Conservation (phyloP, 1,140 invertebrate genomes). For the Drosophila varians region DNA sequence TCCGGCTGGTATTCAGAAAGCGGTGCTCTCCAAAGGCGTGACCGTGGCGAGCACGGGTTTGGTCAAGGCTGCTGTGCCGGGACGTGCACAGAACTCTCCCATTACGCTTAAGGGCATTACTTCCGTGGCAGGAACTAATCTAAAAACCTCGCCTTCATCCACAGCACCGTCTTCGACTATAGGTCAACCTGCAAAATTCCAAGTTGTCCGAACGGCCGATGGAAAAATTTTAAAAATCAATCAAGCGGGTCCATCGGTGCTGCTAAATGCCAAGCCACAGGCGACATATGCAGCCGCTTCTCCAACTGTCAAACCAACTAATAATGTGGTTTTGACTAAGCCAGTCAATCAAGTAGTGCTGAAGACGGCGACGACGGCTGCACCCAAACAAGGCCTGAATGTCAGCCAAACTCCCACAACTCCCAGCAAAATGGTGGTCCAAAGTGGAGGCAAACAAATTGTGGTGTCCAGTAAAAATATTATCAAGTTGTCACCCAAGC, state of each 20-base stretch:
- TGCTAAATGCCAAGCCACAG: constrained; percentile 49
- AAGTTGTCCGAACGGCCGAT: constrained; percentile 68
- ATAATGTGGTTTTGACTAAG: constrained; percentile 36
- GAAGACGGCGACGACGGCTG: constrained; percentile 12
- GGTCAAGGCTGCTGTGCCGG: constrained; percentile 41
- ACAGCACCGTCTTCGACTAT: neutral
- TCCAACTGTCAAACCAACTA: constrained; percentile 6
- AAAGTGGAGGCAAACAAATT: constrained; percentile 67
- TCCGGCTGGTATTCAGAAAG: constrained; percentile 48
- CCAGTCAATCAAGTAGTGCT: constrained; percentile 45
- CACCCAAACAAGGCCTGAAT: neutral
- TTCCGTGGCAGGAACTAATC: constrained; percentile 12
- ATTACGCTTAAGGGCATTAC: constrained; percentile 54
- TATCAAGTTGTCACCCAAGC: constrained; percentile 72
- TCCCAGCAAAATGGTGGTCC: constrained; percentile 61
- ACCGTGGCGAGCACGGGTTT: constrained; percentile 34
- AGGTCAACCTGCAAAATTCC: constrained; percentile 33
- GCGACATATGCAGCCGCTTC: neutral
- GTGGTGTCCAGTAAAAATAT: constrained; percentile 69
- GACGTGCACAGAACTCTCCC: constrained; percentile 1
- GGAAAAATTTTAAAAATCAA: constrained; percentile 68
- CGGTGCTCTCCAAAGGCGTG: constrained; percentile 49
- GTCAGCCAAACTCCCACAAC: constrained; percentile 1
- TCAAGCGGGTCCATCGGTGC: constrained; percentile 35
- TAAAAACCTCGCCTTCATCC: constrained; percentile 9